Evolutionary conservation across 1,140 invertebrate genomes (phyloP).

Genomic region (Choristoneura fumiferana): DNA sequence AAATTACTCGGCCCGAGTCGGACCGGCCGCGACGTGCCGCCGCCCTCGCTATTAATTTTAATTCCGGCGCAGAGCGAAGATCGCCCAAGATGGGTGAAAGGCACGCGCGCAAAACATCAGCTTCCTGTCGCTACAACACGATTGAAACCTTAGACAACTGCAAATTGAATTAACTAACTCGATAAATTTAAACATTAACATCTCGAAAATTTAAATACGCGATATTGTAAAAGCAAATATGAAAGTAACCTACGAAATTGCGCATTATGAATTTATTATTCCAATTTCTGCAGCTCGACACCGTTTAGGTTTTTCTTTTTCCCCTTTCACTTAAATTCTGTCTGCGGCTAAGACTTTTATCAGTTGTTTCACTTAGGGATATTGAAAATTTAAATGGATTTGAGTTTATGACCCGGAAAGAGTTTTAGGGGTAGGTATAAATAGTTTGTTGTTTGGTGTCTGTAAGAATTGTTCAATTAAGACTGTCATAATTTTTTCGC

Average conservation of each 20-base stretch:
- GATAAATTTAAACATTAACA: background rate
- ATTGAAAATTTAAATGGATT: constrained; percentile 19
- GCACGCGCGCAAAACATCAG: constrained; percentile 48
- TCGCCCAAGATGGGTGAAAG: constrained; percentile 56
- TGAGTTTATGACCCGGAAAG: constrained; percentile 16
- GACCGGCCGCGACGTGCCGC: constrained; percentile 48
- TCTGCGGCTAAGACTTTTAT: constrained; percentile 19
- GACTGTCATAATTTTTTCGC: background rate
- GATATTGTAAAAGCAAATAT: constrained; percentile 2
- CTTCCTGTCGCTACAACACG: constrained; percentile 3
- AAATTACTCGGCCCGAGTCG: constrained; percentile 51
- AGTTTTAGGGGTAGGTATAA: background rate
- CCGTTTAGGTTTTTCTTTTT: constrained; percentile 11
- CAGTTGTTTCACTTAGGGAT: constrained; percentile 16
- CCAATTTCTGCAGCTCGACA: constrained; percentile 18
- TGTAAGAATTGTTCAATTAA: background rate
- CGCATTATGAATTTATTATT: constrained; percentile 19
- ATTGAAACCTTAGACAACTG: constrained; percentile 1
- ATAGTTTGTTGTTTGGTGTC: background rate
- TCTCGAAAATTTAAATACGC: background rate
- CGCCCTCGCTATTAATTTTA: constrained; percentile 70
- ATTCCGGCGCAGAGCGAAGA: constrained; percentile 63
- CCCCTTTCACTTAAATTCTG: constrained; percentile 19
- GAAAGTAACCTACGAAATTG: constrained; percentile 1
- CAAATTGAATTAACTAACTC: background rate